These are phyloP conservation scores for Nothoprocta pentlandii DNA, from an alignment of 2,113 vertebrate species.

Conservation along the genomic window DNA sequence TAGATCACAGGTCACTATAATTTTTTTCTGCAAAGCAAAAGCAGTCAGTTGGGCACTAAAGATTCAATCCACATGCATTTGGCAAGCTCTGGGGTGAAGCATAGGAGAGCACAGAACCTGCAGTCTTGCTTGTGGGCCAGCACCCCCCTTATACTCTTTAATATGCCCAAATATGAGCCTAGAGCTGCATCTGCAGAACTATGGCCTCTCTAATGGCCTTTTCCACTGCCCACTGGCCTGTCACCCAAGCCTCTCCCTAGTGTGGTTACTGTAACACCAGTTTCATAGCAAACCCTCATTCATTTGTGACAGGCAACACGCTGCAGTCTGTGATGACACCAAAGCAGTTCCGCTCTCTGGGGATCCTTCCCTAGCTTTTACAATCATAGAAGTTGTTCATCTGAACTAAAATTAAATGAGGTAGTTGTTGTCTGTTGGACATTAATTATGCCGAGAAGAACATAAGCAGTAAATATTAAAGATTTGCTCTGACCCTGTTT, in stretches of 20 bases:
- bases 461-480: neutral
- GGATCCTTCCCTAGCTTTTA: neutral
- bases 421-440: neutral
- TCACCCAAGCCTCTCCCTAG: neutral
- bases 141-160: neutral
- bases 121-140: neutral
- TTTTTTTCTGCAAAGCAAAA: neutral
- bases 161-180: neutral
- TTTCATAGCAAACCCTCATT: neutral
- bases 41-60: neutral
- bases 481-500: neutral
- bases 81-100: neutral
- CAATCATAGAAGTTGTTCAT: neutral
- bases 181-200: neutral
- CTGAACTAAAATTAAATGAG: neutral
- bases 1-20: neutral
- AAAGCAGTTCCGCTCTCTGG: neutral
- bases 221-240: neutral
- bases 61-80: neutral
- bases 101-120: neutral
- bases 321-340: neutral
- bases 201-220: neutral
- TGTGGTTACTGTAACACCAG: fast-evolving
- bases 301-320: neutral
- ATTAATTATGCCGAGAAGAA: neutral